phyloP scores from a whole-genome alignment of 92 coral and sea anemone genomes.

The Siderastrea radians region DNA sequence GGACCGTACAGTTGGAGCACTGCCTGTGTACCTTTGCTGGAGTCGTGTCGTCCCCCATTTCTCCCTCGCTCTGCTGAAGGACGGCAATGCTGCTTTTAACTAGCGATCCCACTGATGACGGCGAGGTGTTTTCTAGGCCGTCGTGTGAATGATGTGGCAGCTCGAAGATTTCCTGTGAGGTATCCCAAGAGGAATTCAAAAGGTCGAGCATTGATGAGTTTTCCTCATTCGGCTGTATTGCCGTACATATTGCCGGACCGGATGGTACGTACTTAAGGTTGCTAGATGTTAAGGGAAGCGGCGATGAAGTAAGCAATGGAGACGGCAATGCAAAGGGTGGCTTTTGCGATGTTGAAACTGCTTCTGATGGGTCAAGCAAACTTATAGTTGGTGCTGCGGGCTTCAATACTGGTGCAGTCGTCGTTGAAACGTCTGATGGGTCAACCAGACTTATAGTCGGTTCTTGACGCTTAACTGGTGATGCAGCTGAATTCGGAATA shows the following conservation, averaged over 20 bases:
- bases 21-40: background rate
- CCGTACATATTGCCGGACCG: background rate
- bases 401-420: too few species aligned
- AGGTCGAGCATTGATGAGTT: slow-evolving; percentile 6
- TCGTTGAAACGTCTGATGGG: too few species aligned
- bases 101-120: background rate
- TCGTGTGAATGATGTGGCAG: background rate
- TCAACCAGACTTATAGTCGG: too few species aligned
- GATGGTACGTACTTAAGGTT: background rate
- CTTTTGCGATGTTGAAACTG: background rate
- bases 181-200: background rate
- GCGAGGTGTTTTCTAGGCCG: background rate
- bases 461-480: background rate
- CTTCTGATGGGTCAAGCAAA: background rate
- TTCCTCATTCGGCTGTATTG: slow-evolving; percentile 8
- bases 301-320: background rate
- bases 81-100: slow-evolving; percentile 4
- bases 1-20: slow-evolving; percentile 8
- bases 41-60: background rate
- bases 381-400: background rate
- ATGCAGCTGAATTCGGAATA: background rate
- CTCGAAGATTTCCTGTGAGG: background rate
- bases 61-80: slow-evolving; percentile 20
- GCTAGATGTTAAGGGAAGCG: background rate
- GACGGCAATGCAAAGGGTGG: background rate